Evolutionary conservation across 2,797 vertebrate genomes (phyloP).

Genomic region (Triplophysa bombifrons): DNA sequence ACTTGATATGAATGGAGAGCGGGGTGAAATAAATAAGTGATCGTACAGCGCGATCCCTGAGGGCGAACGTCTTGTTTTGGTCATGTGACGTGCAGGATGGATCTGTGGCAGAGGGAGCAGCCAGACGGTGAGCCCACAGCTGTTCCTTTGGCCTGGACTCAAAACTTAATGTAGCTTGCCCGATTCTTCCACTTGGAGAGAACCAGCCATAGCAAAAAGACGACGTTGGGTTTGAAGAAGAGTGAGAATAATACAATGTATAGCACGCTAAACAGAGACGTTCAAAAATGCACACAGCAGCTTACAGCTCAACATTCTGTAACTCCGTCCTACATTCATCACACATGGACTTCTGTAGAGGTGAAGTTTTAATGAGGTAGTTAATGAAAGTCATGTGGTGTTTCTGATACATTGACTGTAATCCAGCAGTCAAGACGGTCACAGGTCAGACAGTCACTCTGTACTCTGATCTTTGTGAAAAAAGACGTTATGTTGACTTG

Average conservation of each 20-base stretch:
- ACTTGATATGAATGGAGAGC: slow-evolving; percentile 22
- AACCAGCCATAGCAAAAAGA: slow-evolving; percentile 45
- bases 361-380: not conserved
- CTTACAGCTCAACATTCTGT: not conserved
- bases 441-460: not conserved
- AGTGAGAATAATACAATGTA: slow-evolving; percentile 9
- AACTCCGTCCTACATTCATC: not conserved
- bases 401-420: not conserved
- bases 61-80: slow-evolving; percentile 49
- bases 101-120: slow-evolving; percentile 58
- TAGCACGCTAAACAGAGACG: not conserved
- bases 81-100: slow-evolving; percentile 58
- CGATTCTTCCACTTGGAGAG: slow-evolving; percentile 55
- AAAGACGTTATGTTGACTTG: no score
- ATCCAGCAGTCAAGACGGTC: not conserved
- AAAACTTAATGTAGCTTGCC: slow-evolving; percentile 66
- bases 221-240: slow-evolving; percentile 10
- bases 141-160: slow-evolving; percentile 66
- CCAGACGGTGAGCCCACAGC: slow-evolving; percentile 65
- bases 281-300: not conserved
- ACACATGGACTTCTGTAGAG: not conserved
- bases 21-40: slow-evolving; percentile 26
- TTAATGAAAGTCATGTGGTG: not conserved
- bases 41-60: slow-evolving; percentile 15
- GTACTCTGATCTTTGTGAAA: no score